Evolutionary conservation across 2,113 vertebrate genomes (phyloP), one percentile per base, ranked within the genome.

Genomic region (Setophaga petechia): DNA sequence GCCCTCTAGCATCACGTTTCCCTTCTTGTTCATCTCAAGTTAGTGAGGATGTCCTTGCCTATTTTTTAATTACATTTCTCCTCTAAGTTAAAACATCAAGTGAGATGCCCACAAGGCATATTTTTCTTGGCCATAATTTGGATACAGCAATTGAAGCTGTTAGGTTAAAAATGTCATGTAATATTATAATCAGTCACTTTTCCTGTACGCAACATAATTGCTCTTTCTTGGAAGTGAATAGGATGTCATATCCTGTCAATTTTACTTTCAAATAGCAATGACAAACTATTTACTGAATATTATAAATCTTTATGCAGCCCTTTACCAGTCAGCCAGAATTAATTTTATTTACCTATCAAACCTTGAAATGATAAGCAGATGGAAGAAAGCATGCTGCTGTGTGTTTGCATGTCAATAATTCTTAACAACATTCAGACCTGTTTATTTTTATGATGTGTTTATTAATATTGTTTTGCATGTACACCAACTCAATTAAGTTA

Each of bases 81-180:
- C 11, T 90, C 75, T 65, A 55, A 92, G 73, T 77, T 57, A 77
- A 84, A 89, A 79, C 10, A 90, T 91, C n/a, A 81, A 90, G 54
- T 83, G 31, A 97, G 87, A 94, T 89, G 51, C 51, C 81, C 35
- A 68, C 30, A 87, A 96, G 79, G 41, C 39, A 66, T 89, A 69
- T 94, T 97, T 96, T 96, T 88, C 65, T 89, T 84, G 51, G 22
- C 9, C 63, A 25, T 63, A 87, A 83, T 85, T 80, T 3, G 6
- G 20, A 92, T 94, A 84, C 44, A 96, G 79, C 86, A 94, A 96
- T 91, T 84, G 52, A 95, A 97, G 46, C 31, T 81, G 20, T 93
- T 94, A 89, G 44, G 74, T 97, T 96, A 55, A 95, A 96, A 97
- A 90, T 93, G 62, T 90, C 73, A 90, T 43, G 30, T 82, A 95